Evolutionary conservation across 2,797 vertebrate genomes (phyloP), one percentile per base, ranked within the genome.

Genomic region (Cirrhinus molitorella): DNA sequence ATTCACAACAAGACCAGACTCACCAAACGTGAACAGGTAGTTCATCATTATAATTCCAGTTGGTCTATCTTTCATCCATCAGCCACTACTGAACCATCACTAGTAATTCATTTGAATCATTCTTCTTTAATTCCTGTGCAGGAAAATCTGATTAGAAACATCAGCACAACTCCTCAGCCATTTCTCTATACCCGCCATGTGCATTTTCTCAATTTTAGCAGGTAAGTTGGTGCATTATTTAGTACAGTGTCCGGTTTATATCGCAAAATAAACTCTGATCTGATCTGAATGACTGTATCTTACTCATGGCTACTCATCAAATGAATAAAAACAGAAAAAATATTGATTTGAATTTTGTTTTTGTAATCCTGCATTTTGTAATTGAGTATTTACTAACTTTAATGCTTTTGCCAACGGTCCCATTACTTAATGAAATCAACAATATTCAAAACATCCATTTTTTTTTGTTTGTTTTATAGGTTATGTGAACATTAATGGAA

Each of bases 1-100:
- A 97, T 99, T 90, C 98, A 99, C 94, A 99, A 99, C 91, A 98
- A 98, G 95, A 99, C 98, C 87, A 95, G 98, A 83, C 96, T 99
- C 87, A 97, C 96, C 2, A 97, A 98, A 93, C 96, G 94, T 85
- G 98, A 99, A 85, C 98, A 99, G 96, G 98, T 98, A 89, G 4
- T 34, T 34, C 0, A 28, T 17, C 4, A 71, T 49, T 49, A 28
- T 71, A 28, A 49, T 71, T 71, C 8, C n/a, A 5, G 45, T 49
- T 14, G 57, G 57, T 59, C 13, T 25, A 19, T 45, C 28, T 47
- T 25, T 49, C 43, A 28, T 1, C 21, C 55, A 12, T 57, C n/a
- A 57, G 23, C 40, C 14, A 10, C 40, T 7, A 9, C 8, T 70
- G 7, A 45, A 45, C n/a, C 37, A 25, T 45, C 66, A 43, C 16